Evolutionary conservation across 2,113 vertebrate species (phyloP).

Genomic region (Orientallactaga bullata): DNA sequence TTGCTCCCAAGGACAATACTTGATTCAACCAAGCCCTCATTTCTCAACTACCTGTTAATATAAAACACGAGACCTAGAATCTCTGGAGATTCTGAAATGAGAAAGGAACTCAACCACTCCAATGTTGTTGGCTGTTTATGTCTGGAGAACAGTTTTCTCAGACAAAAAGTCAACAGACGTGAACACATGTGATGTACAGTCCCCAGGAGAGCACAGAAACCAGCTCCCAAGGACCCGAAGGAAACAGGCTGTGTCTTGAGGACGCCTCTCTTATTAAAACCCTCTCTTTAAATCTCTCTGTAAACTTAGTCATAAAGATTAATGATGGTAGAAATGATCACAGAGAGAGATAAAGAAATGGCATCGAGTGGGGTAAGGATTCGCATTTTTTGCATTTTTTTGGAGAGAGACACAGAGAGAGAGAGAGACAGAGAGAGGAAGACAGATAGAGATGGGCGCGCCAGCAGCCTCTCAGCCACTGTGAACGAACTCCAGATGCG

Average conservation of each 20-base stretch:
- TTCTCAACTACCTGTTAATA: not conserved
- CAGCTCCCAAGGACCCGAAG: not conserved
- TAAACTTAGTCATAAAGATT: constrained; percentile 12
- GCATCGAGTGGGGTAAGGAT: not conserved
- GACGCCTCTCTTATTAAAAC: constrained; percentile 17
- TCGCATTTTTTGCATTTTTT: no score
- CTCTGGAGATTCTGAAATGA: not conserved
- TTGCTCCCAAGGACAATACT: not conserved
- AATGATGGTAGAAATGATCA: not conserved
- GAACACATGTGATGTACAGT: not conserved
- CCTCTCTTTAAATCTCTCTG: constrained; percentile 48
- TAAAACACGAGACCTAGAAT: not conserved
- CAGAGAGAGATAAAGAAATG: not conserved
- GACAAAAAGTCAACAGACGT: not conserved
- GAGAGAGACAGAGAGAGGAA: no score
- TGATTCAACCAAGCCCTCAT: not conserved
- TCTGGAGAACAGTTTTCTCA: constrained; percentile 17
- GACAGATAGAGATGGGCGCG: no score
- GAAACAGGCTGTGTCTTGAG: not conserved
- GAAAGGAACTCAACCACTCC: not conserved
- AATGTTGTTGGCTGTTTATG: not conserved
- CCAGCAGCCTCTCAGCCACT: no score
- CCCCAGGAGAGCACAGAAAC: not conserved
- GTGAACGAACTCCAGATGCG: no score
- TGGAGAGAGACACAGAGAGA: no score